phyloP scores from a whole-genome alignment of 2,113 vertebrate genomes.

The Oreochromis spilurus region DNA sequence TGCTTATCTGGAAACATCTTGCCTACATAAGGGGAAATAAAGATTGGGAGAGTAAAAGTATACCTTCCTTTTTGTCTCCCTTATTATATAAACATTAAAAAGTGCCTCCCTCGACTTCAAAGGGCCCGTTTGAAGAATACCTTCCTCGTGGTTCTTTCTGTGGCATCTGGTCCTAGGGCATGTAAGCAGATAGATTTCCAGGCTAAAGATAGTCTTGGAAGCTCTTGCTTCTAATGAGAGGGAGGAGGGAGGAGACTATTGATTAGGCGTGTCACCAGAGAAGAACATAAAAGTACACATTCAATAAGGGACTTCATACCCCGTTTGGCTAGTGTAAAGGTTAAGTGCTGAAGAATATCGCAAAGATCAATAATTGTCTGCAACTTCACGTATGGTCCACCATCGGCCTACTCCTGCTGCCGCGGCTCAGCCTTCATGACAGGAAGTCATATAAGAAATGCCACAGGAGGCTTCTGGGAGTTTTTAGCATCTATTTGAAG shows the following conservation, averaged over 20 bases:
- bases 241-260: conserved; percentile 60
- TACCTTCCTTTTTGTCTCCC: background rate
- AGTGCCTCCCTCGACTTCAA: background rate
- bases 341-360: conserved; percentile 79
- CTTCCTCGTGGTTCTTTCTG: background rate
- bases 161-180: background rate
- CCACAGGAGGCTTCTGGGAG: conserved; percentile 38
- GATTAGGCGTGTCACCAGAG: conserved; percentile 74
- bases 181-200: conserved; percentile 36
- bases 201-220: conserved; percentile 33
- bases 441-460: conserved; percentile 59
- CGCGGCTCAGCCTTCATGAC: conserved; percentile 13
- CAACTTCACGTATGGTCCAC: conserved; percentile 70
- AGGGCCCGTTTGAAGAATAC: background rate
- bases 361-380: conserved; percentile 74
- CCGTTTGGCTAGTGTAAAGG: conserved; percentile 77
- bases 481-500: conserved; percentile 5
- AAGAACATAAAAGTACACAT: conserved; percentile 80
- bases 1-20: conserved; percentile 65
- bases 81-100: background rate
- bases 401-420: conserved; percentile 16
- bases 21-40: conserved; percentile 62
- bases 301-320: conserved; percentile 80
- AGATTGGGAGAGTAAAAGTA: conserved; percentile 36
- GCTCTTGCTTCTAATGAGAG: conserved; percentile 66